phyloP scores from a whole-genome alignment of 1,140 invertebrate genomes.

The Drosophila tropicalis region DNA sequence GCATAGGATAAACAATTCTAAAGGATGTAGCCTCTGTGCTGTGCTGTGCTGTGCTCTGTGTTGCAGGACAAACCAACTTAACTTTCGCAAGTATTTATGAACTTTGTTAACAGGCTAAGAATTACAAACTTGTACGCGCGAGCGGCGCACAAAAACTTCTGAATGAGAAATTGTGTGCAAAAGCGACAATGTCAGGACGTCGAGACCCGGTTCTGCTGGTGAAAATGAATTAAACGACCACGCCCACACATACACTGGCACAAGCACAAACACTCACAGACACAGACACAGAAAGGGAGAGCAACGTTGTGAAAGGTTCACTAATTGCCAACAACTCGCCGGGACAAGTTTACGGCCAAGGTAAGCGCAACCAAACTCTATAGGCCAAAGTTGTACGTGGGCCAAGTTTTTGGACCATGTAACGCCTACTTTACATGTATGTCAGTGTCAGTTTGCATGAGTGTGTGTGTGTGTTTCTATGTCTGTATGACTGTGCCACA shows the following conservation, averaged over 20 bases:
- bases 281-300: constrained; percentile 13
- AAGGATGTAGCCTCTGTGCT: neutral
- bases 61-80: constrained; percentile 46
- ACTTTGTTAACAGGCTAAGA: constrained; percentile 81
- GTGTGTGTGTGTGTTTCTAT: neutral
- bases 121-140: constrained; percentile 72
- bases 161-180: constrained; percentile 81
- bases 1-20: neutral
- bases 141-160: constrained; percentile 58
- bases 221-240: constrained; percentile 76
- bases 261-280: constrained; percentile 4
- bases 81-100: constrained; percentile 78
- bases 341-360: constrained; percentile 78
- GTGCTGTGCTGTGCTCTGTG: constrained; percentile 3
- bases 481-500: constrained; percentile 4
- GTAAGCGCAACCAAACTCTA: constrained; percentile 63
- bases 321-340: constrained; percentile 75
- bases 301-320: constrained; percentile 48
- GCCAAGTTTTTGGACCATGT: constrained; percentile 69
- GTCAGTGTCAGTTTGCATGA: constrained; percentile 6
- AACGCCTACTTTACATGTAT: constrained; percentile 54
- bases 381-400: constrained; percentile 70
- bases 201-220: constrained; percentile 40
- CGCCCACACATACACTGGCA: constrained; percentile 53
- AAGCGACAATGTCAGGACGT: constrained; percentile 60